Percentiles rank a stretch among this genome's conserved stretches.
Conservation (phyloP, 2,113 vertebrate species). For the Pleuronectes platessa region DNA sequence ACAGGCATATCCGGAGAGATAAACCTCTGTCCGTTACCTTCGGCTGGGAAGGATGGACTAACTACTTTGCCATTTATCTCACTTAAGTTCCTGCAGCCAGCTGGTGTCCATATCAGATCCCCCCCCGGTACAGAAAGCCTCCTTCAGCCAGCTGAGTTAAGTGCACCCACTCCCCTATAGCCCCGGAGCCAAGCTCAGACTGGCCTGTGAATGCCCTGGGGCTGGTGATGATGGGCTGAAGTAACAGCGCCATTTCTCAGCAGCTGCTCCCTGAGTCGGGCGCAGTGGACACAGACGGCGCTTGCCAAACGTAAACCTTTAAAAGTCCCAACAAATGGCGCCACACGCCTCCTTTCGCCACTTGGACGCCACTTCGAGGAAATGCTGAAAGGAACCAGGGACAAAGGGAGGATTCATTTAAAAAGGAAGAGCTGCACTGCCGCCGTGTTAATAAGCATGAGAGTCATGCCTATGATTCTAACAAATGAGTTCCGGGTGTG, state of each 20-base stretch:
- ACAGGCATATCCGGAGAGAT: conserved; percentile 56
- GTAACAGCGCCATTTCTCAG: conserved; percentile 69
- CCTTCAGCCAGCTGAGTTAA: conserved; percentile 74
- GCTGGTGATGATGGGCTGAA: conserved; percentile 73
- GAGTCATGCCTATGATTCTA: conserved; percentile 64
- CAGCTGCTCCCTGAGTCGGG: conserved; percentile 67
- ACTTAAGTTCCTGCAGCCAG: conserved; percentile 74
- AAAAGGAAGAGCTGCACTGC: conserved; percentile 29
- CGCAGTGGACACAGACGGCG: conserved; percentile 45
- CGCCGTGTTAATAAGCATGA: conserved; percentile 52
- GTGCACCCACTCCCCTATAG: conserved; percentile 71
- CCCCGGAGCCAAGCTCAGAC: conserved; percentile 71
- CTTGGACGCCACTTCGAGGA: conserved; percentile 59
- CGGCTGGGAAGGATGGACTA: conserved; percentile 59
- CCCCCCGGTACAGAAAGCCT: conserved; percentile 62
- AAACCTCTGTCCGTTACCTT: conserved; percentile 70
- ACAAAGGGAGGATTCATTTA: conserved; percentile 38
- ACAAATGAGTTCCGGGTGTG: conserved; percentile 53
- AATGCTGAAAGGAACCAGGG: conserved; percentile 35
- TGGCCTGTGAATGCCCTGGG: conserved; percentile 71
- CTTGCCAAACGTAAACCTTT: conserved; percentile 68
- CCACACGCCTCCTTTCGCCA: conserved; percentile 48
- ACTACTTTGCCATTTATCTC: conserved; percentile 78
- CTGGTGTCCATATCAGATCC: conserved; percentile 72
- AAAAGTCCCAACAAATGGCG: conserved; percentile 53